These are phyloP conservation scores for Lacanobia oleracea DNA, from an alignment of 2,888 invertebrate genomes.

Conservation along the genomic window DNA sequence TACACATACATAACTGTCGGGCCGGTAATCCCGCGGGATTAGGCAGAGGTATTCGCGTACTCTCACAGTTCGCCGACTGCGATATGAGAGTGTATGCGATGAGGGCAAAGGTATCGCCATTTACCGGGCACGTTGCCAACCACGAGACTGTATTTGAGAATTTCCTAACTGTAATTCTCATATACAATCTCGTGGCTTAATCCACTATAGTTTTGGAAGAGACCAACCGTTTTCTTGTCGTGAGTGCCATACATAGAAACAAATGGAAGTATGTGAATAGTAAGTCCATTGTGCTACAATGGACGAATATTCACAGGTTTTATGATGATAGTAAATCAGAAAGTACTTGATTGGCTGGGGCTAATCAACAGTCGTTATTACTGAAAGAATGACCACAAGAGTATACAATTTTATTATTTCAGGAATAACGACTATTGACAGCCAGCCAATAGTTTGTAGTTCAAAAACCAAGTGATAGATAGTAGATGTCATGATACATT, in stretches of 20 bases:
- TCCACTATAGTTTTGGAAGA: slow-evolving; percentile 13
- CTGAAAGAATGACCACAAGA: too few species aligned
- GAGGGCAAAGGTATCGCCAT: slow-evolving; percentile 51
- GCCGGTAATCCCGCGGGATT: slow-evolving; percentile 39
- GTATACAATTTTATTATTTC: too few species aligned
- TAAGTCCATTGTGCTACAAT: neutral
- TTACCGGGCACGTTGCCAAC: slow-evolving; percentile 47
- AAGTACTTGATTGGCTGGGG: too few species aligned
- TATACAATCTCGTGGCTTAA: slow-evolving; percentile 38
- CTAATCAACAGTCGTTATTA: too few species aligned
- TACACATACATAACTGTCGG: slow-evolving; percentile 36
- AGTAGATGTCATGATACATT: too few species aligned
- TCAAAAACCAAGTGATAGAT: too few species aligned
- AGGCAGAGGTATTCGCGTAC: slow-evolving; percentile 39
- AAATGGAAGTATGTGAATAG: neutral
- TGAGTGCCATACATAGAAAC: neutral
- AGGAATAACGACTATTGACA: too few species aligned
- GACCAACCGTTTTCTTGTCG: neutral
- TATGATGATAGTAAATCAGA: too few species aligned
- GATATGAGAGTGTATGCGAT: slow-evolving; percentile 47
- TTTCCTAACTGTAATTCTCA: slow-evolving; percentile 37
- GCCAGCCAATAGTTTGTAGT: too few species aligned
- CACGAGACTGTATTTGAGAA: slow-evolving; percentile 39
- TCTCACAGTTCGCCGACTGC: slow-evolving; percentile 37
- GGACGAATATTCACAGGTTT: too few species aligned